Evolutionary conservation across 2,888 invertebrate species (phyloP).

Genomic region (Dicyrtomina minuta): DNA sequence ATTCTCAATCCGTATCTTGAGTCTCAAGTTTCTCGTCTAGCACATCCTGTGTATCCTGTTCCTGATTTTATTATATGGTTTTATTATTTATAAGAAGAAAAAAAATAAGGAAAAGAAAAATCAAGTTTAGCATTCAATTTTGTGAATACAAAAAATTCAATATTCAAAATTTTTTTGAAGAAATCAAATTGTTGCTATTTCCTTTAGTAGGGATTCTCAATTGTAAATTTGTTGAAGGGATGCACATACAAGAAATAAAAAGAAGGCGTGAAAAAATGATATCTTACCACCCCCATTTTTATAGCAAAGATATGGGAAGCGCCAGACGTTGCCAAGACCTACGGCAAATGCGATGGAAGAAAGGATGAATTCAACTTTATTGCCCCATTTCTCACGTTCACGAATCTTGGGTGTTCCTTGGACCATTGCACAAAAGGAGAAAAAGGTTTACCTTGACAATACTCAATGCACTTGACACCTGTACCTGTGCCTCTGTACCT

Average conservation of each 20-base stretch:
- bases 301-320: conserved; percentile 52
- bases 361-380: conserved; percentile 62
- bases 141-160: too few relatives aligned
- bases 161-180: too few relatives aligned
- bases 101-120: too few relatives aligned
- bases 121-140: too few relatives aligned
- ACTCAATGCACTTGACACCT: conserved; percentile 18
- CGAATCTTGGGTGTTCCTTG: conserved; percentile 23
- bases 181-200: too few relatives aligned
- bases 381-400: conserved; percentile 56
- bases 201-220: too few relatives aligned
- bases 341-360: conserved; percentile 65
- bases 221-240: too few relatives aligned
- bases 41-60: too few relatives aligned
- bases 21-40: too few relatives aligned
- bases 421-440: not conserved
- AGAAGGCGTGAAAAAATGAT: not conserved
- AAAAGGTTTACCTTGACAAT: not conserved
- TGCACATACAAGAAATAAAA: not conserved
- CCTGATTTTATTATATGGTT: too few relatives aligned
- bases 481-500: conserved; percentile 1
- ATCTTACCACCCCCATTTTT: conserved; percentile 52
- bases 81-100: too few relatives aligned
- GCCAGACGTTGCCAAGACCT: conserved; percentile 67
- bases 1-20: too few relatives aligned